Percentiles rank a stretch among this genome's conserved stretches.
These are phyloP conservation scores for Graptemys geographica DNA, from an alignment of 2,797 vertebrate species.

Conservation along the genomic window DNA sequence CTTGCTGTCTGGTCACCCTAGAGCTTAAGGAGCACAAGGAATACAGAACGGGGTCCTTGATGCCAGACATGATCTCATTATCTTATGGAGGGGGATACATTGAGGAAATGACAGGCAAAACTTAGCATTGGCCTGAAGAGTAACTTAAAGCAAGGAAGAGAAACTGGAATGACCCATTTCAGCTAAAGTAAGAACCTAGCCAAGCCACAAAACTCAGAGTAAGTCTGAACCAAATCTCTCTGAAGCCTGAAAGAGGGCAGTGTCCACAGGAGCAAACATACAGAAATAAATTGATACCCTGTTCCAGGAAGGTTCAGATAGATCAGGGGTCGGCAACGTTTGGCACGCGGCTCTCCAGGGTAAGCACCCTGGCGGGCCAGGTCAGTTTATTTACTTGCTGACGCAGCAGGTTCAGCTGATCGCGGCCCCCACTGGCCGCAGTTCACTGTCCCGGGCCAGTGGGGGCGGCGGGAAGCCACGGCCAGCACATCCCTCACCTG, in stretches of 20 bases:
- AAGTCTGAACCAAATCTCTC: not conserved
- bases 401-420: too few relatives aligned
- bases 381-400: too few relatives aligned
- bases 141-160: not conserved
- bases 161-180: not conserved
- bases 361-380: too few relatives aligned
- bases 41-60: not conserved
- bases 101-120: not conserved
- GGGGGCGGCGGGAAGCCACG: too few relatives aligned
- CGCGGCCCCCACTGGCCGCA: too few relatives aligned
- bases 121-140: not conserved
- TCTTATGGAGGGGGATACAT: not conserved
- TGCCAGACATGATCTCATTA: not conserved
- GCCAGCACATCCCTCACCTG: too few relatives aligned
- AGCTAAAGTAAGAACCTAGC: not conserved
- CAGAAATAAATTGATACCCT: not conserved
- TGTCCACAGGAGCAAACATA: not conserved
- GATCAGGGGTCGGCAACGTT: too few relatives aligned
- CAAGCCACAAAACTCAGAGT: not conserved
- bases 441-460: too few relatives aligned
- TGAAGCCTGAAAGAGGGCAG: not conserved
- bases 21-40: not conserved
- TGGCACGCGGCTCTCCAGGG: too few relatives aligned
- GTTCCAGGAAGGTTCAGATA: not conserved
- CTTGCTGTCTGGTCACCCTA: too few relatives aligned